Evolutionary conservation across 2,888 invertebrate genomes (phyloP), one percentile per base, ranked within the genome.

Genomic region (Drosophila limbata): DNA sequence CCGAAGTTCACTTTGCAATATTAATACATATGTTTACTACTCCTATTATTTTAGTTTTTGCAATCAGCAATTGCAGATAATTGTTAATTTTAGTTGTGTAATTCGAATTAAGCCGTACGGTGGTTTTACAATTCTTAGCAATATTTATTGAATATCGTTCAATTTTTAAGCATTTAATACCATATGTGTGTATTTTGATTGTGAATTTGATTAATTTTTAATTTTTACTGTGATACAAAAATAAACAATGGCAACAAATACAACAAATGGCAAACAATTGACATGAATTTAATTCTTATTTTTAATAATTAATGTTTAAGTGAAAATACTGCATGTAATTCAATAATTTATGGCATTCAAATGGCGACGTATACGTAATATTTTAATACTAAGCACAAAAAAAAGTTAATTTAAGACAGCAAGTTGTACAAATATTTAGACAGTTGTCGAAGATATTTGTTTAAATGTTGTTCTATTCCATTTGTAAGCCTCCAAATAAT

Each of bases 171-270:
- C 66, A 69, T 73, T 84, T 67, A 69, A 66, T 86, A 84, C 75
- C 79, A 79, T 67, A 63, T 70, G 67, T 73, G 66, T 73, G 84
- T 81, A 74, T 81, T 84, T 84, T 79, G 84, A 84, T 85, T 77
- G 79, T 77, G 75, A 81, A 79, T 77, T 84, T 78, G 68, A 80
- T 89, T 86, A 80, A 85, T 77, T 88, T 86, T 87, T 87, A 79
- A 81, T 88, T 88, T 90, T 91, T 91, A 90, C 91, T 91, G 91
- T 91, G 91, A 91, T 91, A 90, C 64, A 69, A 85, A 82, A 82
- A 73, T 72, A 79, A 85, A 79, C 77, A 75, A 76, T 75, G 73
- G 72, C 84, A 83, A 80, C 66, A 69, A 69, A 69, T 53, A 44
- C 51, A 61, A 62, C 55, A 59, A 67, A 66, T 47, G 45, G 33